A percentile compares a stretch with the other conserved stretches of the same genome.
These are phyloP conservation scores for Dermatemys mawii DNA, from an alignment of 2,113 vertebrate genomes.

Conservation along the genomic window DNA sequence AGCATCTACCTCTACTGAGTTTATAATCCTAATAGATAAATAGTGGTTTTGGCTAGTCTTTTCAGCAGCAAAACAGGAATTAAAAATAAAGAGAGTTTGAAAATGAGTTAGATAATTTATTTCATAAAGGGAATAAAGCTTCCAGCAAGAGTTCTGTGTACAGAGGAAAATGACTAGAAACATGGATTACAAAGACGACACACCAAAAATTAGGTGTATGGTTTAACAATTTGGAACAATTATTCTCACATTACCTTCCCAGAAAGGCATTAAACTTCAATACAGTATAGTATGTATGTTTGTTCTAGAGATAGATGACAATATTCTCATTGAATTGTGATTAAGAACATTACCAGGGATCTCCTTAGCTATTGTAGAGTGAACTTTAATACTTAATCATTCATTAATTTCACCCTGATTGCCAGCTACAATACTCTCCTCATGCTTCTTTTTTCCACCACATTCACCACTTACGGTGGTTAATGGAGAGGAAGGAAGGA, in stretches of 20 bases:
- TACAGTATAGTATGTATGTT: background rate
- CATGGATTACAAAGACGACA: background rate
- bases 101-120: background rate
- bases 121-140: accelerated
- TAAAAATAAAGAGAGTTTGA: background rate
- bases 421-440: background rate
- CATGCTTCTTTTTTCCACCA: background rate
- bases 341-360: background rate
- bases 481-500: background rate
- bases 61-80: background rate
- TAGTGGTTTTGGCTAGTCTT: background rate
- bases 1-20: background rate
- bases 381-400: accelerated
- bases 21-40: background rate
- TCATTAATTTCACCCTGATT: background rate
- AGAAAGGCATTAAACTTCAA: background rate
- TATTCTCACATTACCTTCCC: background rate
- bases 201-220: background rate
- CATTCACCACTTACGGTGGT: background rate
- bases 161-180: background rate
- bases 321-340: background rate
- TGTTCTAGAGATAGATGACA: background rate
- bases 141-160: background rate
- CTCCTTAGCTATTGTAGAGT: background rate
- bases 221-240: background rate